Evolutionary conservation across 2,888 invertebrate species (phyloP).

Genomic region (Clivina fossor): DNA sequence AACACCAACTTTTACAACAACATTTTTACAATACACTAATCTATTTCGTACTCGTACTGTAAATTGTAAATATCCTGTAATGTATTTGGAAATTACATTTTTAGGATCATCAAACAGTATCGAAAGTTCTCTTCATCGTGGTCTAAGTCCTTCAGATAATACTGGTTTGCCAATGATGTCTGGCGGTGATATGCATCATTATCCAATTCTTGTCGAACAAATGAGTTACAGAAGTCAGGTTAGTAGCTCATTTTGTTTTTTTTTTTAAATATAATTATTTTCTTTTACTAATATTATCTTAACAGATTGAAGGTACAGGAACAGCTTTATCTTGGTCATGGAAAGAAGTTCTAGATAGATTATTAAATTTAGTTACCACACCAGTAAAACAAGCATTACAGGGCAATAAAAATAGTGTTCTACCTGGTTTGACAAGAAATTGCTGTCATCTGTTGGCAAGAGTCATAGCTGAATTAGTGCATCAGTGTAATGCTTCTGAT

Average conservation of each 20-base stretch:
- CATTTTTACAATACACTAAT: too few relatives aligned
- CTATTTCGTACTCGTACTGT: too few relatives aligned
- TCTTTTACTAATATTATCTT: too few relatives aligned
- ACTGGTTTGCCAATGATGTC: slow-evolving; percentile 68
- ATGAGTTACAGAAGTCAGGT: slow-evolving; percentile 70
- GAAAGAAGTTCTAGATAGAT: slow-evolving; percentile 75
- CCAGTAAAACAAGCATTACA: slow-evolving; percentile 67
- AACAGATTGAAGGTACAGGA: slow-evolving; percentile 52
- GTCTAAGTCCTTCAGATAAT: slow-evolving; percentile 69
- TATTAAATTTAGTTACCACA: slow-evolving; percentile 78
- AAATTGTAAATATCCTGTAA: too few relatives aligned
- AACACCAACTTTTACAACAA: too few relatives aligned
- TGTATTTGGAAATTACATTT: too few relatives aligned
- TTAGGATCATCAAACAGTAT: slow-evolving; percentile 48
- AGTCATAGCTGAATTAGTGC: slow-evolving; percentile 84
- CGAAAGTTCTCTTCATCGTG: slow-evolving; percentile 57
- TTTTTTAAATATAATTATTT: slow-evolving; percentile 8
- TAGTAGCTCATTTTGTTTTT: slow-evolving; percentile 26
- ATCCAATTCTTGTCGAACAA: slow-evolving; percentile 76
- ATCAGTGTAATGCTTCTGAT: slow-evolving; percentile 75
- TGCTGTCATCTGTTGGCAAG: slow-evolving; percentile 80
- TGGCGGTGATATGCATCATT: slow-evolving; percentile 68
- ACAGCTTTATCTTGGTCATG: slow-evolving; percentile 50
- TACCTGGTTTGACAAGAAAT: slow-evolving; percentile 51
- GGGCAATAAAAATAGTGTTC: slow-evolving; percentile 50